Base-by-base conservation (phyloP, 1,140 invertebrate species). In the Drosophila lacteicornis region DNA sequence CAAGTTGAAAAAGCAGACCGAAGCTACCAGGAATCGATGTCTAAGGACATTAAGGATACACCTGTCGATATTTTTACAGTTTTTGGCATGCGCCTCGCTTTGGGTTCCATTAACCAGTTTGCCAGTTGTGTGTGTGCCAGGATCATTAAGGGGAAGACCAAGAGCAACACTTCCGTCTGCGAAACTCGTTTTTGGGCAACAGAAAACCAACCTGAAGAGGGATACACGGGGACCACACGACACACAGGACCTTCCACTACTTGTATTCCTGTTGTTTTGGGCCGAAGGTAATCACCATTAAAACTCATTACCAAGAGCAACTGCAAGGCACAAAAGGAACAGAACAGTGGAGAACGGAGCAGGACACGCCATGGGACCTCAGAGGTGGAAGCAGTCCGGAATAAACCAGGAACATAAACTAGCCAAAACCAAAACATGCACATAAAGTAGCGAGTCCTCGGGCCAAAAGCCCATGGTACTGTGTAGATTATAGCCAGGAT, bases 1-100 rank as follows among this genome's bases (percentile, higher is more conserved):
- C 33, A 43, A 74, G 56, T 66, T 66, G 60, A 30, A 47, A 46
- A 30, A 40, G 6, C 30, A 36, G 57, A 40, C 50, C 60, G 63
- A 71, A 61, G 61, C 61, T 68, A 78, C 61, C 71, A 78, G 70
- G 76, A 76, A 82, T 70, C 79, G 47, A 80, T 87, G 80, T 80
- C 80, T 71, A 81, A 85, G 85, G 85, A 91, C 82, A 90, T 88
- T 88, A 82, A 75, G 86, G 85, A 82, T 86, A 85, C 85, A 88
- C 85, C 85, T 88, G 85, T 88, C 85, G 86, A 88, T 91, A 85
- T 91, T 91, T 90, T 70, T 88, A 85, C 79, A 85, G 82, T 85
- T 82, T 81, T 87, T 88, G 85, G 84, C 84, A 61, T 87, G 85
- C 73, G 84, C 73, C 87, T 38, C 6, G 12, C n/a, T 13, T 47